Conservation (phyloP, 2,888 invertebrate genomes). For the Biston stratarius region DNA sequence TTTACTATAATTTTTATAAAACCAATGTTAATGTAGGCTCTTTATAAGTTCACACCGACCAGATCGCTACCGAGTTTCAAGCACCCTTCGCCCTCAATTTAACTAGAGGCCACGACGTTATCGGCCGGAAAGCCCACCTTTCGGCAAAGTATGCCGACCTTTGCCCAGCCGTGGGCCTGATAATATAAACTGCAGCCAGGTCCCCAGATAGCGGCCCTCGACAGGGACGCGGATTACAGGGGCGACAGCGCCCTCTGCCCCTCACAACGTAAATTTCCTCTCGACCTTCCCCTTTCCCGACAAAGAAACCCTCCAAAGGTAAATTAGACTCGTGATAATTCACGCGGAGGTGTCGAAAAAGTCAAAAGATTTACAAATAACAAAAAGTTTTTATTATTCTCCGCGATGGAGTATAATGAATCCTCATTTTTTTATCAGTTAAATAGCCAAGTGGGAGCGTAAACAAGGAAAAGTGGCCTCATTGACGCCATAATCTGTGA, state of each 20-base stretch:
- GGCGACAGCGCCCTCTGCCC: slow-evolving; percentile 24
- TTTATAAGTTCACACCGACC: slow-evolving; percentile 6
- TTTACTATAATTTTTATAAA: background rate
- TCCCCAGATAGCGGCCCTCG: slow-evolving; percentile 32
- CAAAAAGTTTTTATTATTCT: slow-evolving; percentile 34
- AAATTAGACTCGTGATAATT: slow-evolving; percentile 37
- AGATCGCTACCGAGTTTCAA: background rate
- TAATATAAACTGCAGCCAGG: slow-evolving; percentile 39
- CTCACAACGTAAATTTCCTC: slow-evolving; percentile 38
- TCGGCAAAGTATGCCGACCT: slow-evolving; percentile 37
- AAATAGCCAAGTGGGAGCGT: slow-evolving; percentile 37
- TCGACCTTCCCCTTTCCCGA: slow-evolving; percentile 23
- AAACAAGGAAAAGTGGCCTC: slow-evolving; percentile 44
- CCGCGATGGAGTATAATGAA: slow-evolving; percentile 31
- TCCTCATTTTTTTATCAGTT: slow-evolving; percentile 41
- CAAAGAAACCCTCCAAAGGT: slow-evolving; percentile 32
- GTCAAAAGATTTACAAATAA: slow-evolving; percentile 40
- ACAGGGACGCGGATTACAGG: slow-evolving; percentile 35
- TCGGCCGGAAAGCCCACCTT: slow-evolving; percentile 32
- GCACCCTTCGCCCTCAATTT: slow-evolving; percentile 17
- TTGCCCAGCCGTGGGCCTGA: slow-evolving; percentile 29
- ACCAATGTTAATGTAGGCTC: background rate
- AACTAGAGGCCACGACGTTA: slow-evolving; percentile 19
- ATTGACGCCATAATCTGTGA: slow-evolving; percentile 39
- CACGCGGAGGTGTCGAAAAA: slow-evolving; percentile 36